Conservation (phyloP, 2,113 vertebrate species). For the Siniperca chuatsi region DNA sequence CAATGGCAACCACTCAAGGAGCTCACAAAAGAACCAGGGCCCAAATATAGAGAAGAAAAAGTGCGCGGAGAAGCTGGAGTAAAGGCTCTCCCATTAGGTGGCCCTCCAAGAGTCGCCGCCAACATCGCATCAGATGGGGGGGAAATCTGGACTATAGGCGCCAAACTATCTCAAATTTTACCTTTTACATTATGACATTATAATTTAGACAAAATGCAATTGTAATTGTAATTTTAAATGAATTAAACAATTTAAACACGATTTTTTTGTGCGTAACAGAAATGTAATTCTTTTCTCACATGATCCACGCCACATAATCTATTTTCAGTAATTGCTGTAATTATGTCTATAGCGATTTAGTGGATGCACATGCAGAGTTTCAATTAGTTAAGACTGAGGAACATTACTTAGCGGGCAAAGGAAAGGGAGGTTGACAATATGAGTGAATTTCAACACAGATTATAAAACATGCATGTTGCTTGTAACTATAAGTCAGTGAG, state of each 20-base stretch:
- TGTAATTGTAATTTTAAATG: too few species aligned
- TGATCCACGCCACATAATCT: not conserved
- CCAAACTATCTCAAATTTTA: not conserved
- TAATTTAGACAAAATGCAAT: too few species aligned
- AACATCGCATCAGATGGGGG: not conserved
- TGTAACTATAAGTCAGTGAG: too few species aligned
- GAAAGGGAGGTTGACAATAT: not conserved
- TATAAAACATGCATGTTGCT: not conserved
- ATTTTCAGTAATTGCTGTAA: not conserved
- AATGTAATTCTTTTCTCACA: not conserved
- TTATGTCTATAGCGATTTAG: not conserved
- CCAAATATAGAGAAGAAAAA: conserved; percentile 64
- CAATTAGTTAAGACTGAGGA: not conserved
- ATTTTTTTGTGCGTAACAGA: not conserved
- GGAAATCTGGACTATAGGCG: too few species aligned
- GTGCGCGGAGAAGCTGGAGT: not conserved
- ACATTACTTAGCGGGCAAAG: not conserved
- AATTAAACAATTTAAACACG: not conserved
- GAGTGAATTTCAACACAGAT: not conserved
- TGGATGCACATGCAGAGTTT: not conserved
- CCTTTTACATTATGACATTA: not conserved
- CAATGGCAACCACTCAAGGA: conserved; percentile 67
- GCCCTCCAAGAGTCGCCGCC: not conserved
- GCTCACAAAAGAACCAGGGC: conserved; percentile 40
- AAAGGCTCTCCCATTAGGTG: not conserved